These are phyloP conservation scores for Lagopus muta DNA, from an alignment of 2,113 vertebrate species.

Conservation along the genomic window DNA sequence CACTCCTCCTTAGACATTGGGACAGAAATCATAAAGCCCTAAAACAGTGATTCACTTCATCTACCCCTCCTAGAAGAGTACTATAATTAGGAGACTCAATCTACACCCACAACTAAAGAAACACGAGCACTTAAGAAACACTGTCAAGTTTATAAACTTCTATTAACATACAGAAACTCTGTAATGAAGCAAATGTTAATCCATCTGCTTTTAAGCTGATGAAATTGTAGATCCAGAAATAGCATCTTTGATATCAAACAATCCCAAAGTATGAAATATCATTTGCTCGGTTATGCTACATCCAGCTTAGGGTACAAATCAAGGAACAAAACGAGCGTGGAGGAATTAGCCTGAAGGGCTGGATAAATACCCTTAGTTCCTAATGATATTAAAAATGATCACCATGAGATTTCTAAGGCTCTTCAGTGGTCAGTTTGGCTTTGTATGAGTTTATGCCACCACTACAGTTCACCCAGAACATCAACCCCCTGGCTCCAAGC, in stretches of 20 bases:
- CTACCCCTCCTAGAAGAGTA: constrained; percentile 42
- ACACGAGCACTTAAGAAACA: constrained; percentile 18
- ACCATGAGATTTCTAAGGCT: not conserved
- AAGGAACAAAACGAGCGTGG: not conserved
- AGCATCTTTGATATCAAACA: constrained; percentile 43
- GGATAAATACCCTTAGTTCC: not conserved
- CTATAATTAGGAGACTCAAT: constrained; percentile 51
- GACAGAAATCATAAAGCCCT: constrained; percentile 17
- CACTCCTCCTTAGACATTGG: constrained; percentile 17
- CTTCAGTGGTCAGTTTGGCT: not conserved
- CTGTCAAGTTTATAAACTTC: constrained; percentile 46
- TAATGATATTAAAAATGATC: not conserved
- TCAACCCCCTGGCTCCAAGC: not conserved
- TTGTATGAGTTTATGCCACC: not conserved
- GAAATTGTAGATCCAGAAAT: constrained; percentile 33
- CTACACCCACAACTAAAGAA: constrained; percentile 37
- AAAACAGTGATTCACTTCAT: constrained; percentile 47
- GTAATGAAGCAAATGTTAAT: constrained; percentile 39
- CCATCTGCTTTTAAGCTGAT: constrained; percentile 29
- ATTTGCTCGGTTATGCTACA: not conserved
- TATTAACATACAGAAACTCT: constrained; percentile 5
- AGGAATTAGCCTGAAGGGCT: not conserved
- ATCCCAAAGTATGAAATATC: not conserved
- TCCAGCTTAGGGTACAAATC: not conserved
- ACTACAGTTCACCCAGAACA: not conserved